Conservation (phyloP, 2,113 vertebrate species). For the Toxotes chatareus region DNA sequence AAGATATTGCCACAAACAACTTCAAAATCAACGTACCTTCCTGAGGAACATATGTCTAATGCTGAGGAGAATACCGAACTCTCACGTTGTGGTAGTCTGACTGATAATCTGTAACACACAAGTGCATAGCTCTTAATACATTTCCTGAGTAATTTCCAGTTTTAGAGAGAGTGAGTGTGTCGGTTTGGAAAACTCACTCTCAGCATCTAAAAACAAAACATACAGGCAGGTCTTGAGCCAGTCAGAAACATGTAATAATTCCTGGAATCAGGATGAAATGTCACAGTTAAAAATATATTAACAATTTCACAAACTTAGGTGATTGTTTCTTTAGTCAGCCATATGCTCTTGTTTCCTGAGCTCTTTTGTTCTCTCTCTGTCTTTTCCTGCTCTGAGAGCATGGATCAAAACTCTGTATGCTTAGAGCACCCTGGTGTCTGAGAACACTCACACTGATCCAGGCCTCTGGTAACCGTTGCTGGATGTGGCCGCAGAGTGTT, state of each 20-base stretch:
- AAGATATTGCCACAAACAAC: neutral
- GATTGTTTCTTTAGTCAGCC: neutral
- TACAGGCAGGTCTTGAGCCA: neutral
- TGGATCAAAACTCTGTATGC: neutral
- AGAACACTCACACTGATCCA: constrained; percentile 90
- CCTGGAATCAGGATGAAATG: neutral
- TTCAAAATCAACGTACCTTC: constrained; percentile 70
- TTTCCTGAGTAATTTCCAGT: neutral
- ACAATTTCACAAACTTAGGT: neutral
- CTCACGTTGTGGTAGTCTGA: constrained; percentile 90
- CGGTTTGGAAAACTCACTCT: neutral
- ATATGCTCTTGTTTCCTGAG: neutral
- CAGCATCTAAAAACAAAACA: neutral
- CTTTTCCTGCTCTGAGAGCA: neutral
- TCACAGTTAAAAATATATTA: neutral
- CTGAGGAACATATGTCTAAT: constrained; percentile 84
- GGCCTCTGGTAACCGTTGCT: constrained; percentile 96
- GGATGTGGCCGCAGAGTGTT: constrained; percentile 85
- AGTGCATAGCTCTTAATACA: neutral
- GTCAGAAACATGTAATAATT: neutral
- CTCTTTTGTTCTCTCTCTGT: neutral
- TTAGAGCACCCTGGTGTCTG: neutral
- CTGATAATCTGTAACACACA: constrained; percentile 88
- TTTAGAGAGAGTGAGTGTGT: too few relatives aligned
- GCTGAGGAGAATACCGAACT: constrained; percentile 87